Conservation (phyloP, 37 sponge, comb jelly and placozoan genomes). For the Chondrosia reniformis region DNA sequence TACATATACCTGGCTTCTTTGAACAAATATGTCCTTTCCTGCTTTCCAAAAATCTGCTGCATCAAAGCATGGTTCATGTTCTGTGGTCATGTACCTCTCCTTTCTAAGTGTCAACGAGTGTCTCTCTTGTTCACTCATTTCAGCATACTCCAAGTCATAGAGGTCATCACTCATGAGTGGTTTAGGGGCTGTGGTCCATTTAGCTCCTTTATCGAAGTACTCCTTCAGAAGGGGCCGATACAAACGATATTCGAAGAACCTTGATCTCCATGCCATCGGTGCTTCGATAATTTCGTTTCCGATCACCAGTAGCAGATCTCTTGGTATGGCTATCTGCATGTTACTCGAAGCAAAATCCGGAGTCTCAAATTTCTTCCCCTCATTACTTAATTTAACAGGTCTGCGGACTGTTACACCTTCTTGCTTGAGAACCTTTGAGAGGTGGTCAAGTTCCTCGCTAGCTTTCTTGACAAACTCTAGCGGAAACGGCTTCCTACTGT, state of each 20-base stretch:
- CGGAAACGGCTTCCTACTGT: constrained; percentile 51
- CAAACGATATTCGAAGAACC: constrained; percentile 73
- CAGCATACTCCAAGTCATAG: constrained; percentile 49
- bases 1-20: constrained; percentile 67
- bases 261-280: constrained; percentile 78
- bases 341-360: constrained; percentile 61
- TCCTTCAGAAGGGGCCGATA: constrained; percentile 69
- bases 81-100: constrained; percentile 62
- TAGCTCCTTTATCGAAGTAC: constrained; percentile 61
- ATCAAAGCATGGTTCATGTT: constrained; percentile 78
- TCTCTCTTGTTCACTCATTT: constrained; percentile 14
- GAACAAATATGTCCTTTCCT: constrained; percentile 75
- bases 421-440: constrained; percentile 40
- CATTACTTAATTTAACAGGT: constrained; percentile 47
- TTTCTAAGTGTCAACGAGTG: constrained; percentile 11
- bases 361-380: constrained; percentile 43
- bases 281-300: constrained; percentile 83
- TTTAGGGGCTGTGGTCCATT: constrained; percentile 71
- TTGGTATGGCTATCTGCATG: constrained; percentile 44
- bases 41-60: constrained; percentile 76
- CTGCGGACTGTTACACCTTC: constrained; percentile 66
- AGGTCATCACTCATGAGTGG: constrained; percentile 58
- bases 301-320: constrained; percentile 62
- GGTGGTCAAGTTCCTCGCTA: constrained; percentile 42
- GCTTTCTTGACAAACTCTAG: constrained; percentile 36